Evolutionary conservation across 1,140 invertebrate genomes (phyloP), one percentile per base, ranked within the genome.

Genomic region (Caerostris darwini): DNA sequence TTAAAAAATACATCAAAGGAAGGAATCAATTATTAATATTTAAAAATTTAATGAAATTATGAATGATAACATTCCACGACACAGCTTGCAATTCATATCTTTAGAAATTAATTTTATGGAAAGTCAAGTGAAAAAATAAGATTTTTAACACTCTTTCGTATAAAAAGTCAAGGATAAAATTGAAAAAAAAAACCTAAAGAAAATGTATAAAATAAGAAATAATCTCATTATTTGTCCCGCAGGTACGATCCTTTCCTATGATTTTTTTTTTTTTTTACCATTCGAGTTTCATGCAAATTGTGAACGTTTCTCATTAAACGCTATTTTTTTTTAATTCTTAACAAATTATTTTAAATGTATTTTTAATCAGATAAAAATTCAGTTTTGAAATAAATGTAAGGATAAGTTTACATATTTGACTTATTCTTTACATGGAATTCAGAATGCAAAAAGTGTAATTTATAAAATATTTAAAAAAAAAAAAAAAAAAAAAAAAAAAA

Each of bases 11-110:
- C 34, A 19, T 69, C n/a, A 7, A 19, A 69, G 19, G 67, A 19
- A 69, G n/a, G 19, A 69, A 69, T 69, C 67, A 69, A 69, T 69
- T 19, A 69, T 69, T 69, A 69, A 69, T 34, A 69, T 69, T 69
- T 69, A 69, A 69, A 69, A 69, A 19, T 19, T 69, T 19, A n/a
- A 69, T 69, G 17, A 69, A 69, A 69, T 69, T 69, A 69, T n/a
- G n/a, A 19, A 69, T 7, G 67, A 19, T 34, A 69, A 17, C 61
- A 2, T 12, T 64, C 17, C 17, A 19, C 7, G 67, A 69, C 17
- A 19, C 17, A 69, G 14, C 14, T 69, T 69, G n/a, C n/a, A n/a
- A 69, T 34, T 69, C 19, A 69, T 69, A 5, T 7, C 7, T 19
- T 69, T 69, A 19, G 17, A 69, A 69, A 69, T 69, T 69, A 69